A percentile compares a stretch with the other conserved stretches of the same genome.
Conservation (phyloP, 2,797 vertebrate genomes). For the Sphenopsis melanotis region DNA sequence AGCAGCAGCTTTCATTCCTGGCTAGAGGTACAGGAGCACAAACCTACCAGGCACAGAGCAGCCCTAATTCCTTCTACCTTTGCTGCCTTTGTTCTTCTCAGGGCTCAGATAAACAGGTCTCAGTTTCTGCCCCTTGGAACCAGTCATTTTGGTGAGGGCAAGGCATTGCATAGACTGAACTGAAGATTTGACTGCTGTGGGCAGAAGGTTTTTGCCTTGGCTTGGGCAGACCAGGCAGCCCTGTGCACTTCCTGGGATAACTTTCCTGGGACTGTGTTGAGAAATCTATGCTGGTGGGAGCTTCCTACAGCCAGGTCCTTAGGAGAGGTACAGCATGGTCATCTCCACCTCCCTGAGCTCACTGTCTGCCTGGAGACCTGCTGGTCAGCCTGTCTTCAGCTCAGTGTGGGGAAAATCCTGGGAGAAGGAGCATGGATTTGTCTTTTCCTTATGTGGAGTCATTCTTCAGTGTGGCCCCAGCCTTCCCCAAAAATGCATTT, state of each 20-base stretch:
- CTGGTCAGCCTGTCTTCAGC: neutral
- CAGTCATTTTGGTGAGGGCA: neutral
- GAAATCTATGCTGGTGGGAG: neutral
- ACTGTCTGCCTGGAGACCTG: neutral
- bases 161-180: neutral
- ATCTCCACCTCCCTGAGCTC: neutral
- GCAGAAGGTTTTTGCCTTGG: neutral
- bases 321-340: neutral
- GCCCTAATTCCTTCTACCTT: neutral
- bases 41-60: neutral
- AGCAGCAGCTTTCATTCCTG: rapidly evolving
- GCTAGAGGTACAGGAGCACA: neutral
- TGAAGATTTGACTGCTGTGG: neutral
- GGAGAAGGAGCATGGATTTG: neutral
- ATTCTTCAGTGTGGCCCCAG: neutral
- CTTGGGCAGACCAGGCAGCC: neutral
- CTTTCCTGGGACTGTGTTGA: neutral
- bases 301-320: neutral
- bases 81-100: neutral
- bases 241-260: rapidly evolving
- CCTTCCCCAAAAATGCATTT: neutral
- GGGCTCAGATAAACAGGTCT: neutral
- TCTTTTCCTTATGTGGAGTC: neutral
- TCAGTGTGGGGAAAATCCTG: neutral
- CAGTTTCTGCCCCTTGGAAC: neutral